Evolutionary conservation across 2,113 vertebrate species (phyloP).

Genomic region (Rhegmatorhina hoffmannsi): DNA sequence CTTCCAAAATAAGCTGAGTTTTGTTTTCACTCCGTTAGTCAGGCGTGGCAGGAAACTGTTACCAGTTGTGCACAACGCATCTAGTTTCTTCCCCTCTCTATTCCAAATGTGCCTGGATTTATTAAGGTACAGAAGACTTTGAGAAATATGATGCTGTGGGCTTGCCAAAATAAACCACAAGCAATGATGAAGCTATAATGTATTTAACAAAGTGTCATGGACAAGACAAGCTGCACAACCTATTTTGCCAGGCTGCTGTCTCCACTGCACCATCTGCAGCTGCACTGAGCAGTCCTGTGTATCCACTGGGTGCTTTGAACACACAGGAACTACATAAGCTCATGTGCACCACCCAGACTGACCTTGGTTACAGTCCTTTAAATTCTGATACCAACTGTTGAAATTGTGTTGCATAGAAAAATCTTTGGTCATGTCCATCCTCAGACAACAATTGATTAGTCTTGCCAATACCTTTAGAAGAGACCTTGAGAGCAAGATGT

Average conservation of each 20-base stretch:
- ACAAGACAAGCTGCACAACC: neutral
- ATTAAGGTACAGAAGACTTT: conserved; percentile 3
- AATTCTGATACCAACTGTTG: neutral
- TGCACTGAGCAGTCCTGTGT: neutral
- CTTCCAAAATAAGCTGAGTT: conserved; percentile 22
- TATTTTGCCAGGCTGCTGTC: neutral
- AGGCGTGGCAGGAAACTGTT: conserved; percentile 53
- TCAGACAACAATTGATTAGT: neutral
- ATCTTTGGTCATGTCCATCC: neutral
- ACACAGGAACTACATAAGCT: neutral
- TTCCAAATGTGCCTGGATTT: conserved; percentile 25
- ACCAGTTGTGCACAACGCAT: conserved; percentile 5
- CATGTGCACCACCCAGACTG: neutral
- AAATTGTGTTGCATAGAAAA: neutral
- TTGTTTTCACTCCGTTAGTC: conserved; percentile 22
- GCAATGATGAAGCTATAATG: conserved; percentile 12
- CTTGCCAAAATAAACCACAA: conserved; percentile 35
- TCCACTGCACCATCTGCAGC: neutral
- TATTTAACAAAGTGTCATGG: conserved; percentile 10
- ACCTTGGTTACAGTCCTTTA: neutral
- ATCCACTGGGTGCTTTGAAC: neutral
- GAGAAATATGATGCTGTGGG: neutral
- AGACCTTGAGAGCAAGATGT: neutral
- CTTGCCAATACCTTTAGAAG: neutral
- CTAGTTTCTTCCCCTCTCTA: conserved; percentile 6